Evolutionary conservation across 2,888 invertebrate genomes (phyloP).

Genomic region (Heliconius cydno): DNA sequence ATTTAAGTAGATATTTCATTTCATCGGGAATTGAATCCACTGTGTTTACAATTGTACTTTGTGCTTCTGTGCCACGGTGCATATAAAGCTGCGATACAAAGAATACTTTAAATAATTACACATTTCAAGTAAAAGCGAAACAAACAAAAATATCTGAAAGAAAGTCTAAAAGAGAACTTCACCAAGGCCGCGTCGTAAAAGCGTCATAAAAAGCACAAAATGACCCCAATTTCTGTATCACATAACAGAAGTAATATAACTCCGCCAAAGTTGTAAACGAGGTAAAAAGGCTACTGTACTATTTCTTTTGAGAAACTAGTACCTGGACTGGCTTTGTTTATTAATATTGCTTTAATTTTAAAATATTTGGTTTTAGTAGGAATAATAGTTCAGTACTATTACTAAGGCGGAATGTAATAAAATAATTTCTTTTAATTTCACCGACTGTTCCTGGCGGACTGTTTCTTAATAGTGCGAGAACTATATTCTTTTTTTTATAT

Average conservation of each 20-base stretch:
- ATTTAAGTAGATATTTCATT: too few relatives aligned
- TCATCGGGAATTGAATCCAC: too few relatives aligned
- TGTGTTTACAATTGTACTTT: too few relatives aligned
- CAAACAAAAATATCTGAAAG: constrained; percentile 56
- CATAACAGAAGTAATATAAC: constrained; percentile 48
- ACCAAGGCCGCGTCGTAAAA: constrained; percentile 63
- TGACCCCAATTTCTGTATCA: constrained; percentile 66
- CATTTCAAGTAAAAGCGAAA: constrained; percentile 32
- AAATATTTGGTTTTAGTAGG: constrained; percentile 14
- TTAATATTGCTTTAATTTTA: constrained; percentile 38
- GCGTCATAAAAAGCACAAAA: constrained; percentile 71
- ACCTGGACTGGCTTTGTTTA: constrained; percentile 46
- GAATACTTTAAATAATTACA: neutral
- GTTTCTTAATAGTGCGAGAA: neutral
- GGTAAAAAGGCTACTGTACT: constrained; percentile 69
- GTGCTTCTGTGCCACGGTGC: too few relatives aligned
- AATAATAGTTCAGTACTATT: neutral
- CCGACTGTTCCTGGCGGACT: neutral
- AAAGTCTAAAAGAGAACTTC: constrained; percentile 61
- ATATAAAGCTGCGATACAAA: too few relatives aligned
- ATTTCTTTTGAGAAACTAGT: constrained; percentile 44
- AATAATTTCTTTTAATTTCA: neutral
- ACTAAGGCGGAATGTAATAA: neutral
- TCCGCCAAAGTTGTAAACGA: constrained; percentile 58
- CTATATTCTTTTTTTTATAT: neutral